Evolutionary conservation across 2,797 vertebrate species (phyloP).

Genomic region (Champsocephalus gunnari): DNA sequence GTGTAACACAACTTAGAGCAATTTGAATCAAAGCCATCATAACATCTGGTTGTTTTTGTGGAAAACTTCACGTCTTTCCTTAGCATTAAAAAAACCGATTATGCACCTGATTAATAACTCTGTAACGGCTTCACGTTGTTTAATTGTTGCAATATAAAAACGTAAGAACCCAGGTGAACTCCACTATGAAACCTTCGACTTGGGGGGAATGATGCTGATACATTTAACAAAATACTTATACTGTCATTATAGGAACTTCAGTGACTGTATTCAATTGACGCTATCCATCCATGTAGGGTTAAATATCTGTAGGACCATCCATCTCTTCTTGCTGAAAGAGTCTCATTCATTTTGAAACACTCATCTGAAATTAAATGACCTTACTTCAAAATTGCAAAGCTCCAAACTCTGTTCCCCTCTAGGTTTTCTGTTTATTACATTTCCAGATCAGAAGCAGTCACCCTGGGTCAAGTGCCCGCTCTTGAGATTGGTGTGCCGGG

Average conservation of each 20-base stretch:
- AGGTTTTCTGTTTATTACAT: slow-evolving; percentile 47
- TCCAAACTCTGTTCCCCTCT: slow-evolving; percentile 23
- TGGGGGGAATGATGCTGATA: background rate
- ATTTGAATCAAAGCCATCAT: background rate
- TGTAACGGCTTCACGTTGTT: background rate
- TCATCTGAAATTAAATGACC: slow-evolving; percentile 40
- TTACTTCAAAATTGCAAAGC: slow-evolving; percentile 33
- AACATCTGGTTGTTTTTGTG: no score
- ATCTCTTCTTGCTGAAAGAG: slow-evolving; percentile 16
- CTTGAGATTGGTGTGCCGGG: slow-evolving; percentile 12
- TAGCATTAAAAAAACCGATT: background rate
- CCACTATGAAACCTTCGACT: background rate
- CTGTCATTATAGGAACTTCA: background rate
- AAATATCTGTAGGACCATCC: slow-evolving; percentile 1
- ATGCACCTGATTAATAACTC: background rate
- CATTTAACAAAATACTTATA: background rate
- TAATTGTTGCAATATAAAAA: background rate
- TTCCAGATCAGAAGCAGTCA: slow-evolving; percentile 44
- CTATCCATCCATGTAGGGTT: background rate
- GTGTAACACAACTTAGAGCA: background rate
- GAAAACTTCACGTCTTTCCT: background rate
- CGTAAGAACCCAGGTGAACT: background rate
- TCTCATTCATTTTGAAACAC: background rate
- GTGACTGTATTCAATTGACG: background rate
- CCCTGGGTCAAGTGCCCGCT: slow-evolving; percentile 35